Percentiles rank a stretch among this genome's conserved stretches.
These are phyloP conservation scores for Synergus umbraculus DNA, from an alignment of 2,888 invertebrate species.

Conservation along the genomic window DNA sequence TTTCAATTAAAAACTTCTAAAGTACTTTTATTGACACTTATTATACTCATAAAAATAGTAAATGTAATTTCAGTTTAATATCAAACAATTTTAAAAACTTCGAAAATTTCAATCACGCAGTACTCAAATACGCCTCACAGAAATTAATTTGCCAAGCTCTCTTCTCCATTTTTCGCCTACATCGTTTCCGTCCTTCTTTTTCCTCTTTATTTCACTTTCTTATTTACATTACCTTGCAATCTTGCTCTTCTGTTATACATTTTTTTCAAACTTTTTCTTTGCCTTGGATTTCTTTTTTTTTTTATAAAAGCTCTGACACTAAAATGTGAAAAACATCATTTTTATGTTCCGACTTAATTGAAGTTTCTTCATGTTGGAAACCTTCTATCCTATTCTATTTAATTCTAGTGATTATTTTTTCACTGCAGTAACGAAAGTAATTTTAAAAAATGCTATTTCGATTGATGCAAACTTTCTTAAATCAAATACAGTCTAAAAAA, in stretches of 20 bases:
- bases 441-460: not conserved
- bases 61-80: conserved; percentile 31
- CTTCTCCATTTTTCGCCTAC: not conserved
- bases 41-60: conserved; percentile 10
- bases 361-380: not conserved
- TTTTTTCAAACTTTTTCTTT: not conserved
- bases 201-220: not conserved
- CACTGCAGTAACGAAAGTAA: not conserved
- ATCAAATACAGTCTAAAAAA: not conserved
- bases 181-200: not conserved
- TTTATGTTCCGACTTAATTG: not conserved
- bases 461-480: not conserved
- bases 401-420: not conserved
- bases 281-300: not conserved
- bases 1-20: conserved; percentile 1
- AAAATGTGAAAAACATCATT: not conserved
- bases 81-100: conserved; percentile 10
- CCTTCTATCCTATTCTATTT: no score
- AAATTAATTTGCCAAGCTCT: conserved; percentile 11
- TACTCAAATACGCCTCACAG: not conserved
- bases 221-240: conserved; percentile 31
- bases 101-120: not conserved
- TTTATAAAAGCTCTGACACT: not conserved
- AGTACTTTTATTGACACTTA: conserved; percentile 12
- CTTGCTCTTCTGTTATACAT: not conserved